These are phyloP conservation scores for Drosophila robusta DNA, from an alignment of 2,888 invertebrate genomes.

Conservation along the genomic window DNA sequence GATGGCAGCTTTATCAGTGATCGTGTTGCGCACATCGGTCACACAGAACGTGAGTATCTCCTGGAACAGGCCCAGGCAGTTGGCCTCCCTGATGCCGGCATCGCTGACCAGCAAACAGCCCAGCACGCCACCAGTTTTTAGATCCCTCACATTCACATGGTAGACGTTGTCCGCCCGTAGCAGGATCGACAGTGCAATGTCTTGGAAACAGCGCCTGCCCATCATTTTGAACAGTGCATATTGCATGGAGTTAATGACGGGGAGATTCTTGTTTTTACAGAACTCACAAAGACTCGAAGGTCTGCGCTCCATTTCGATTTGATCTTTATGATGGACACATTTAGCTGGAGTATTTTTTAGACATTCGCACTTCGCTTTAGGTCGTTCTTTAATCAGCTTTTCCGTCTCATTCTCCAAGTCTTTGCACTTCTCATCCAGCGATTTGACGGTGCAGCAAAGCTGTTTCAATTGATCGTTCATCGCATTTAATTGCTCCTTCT, in stretches of 20 bases:
- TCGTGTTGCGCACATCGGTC: conserved; percentile 51
- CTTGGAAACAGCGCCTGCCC: conserved; percentile 11
- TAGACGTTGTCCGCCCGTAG: conserved; percentile 70
- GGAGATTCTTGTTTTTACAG: conserved; percentile 40
- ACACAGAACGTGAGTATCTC: conserved; percentile 65
- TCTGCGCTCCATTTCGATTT: background rate
- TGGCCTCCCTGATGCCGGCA: conserved; percentile 57
- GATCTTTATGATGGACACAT: background rate
- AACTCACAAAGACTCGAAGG: conserved; percentile 59
- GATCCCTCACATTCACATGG: conserved; percentile 68
- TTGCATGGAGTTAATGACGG: conserved; percentile 34
- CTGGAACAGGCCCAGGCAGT: conserved; percentile 41
- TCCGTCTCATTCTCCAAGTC: background rate
- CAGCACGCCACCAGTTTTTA: conserved; percentile 40
- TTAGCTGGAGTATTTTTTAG: background rate
- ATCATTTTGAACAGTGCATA: conserved; percentile 40
- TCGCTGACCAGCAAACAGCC: conserved; percentile 71
- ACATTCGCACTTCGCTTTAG: no score
- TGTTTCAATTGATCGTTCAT: conserved; percentile 31
- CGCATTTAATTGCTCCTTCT: conserved; percentile 24
- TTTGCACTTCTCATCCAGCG: conserved; percentile 23
- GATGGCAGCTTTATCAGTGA: background rate
- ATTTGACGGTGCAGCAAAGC: conserved; percentile 4
- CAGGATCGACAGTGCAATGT: conserved; percentile 63
- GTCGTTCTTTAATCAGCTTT: background rate